These are phyloP conservation scores for Lapara coniferarum DNA, from an alignment of 2,888 invertebrate species.

Conservation along the genomic window DNA sequence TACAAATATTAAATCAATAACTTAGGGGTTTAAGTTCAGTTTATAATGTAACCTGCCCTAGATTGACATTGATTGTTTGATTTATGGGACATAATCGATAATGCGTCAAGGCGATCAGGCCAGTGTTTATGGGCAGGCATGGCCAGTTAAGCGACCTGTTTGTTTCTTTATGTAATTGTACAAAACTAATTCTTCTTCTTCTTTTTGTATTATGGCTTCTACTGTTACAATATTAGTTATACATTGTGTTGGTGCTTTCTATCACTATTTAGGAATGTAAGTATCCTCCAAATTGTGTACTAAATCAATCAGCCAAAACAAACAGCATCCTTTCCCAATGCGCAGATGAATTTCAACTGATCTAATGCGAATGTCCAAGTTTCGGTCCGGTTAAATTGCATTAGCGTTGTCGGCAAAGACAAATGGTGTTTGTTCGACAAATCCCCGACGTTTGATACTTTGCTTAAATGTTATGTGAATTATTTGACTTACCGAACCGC, in stretches of 20 bases:
- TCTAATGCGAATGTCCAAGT: slow-evolving; percentile 32
- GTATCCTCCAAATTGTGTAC: background rate
- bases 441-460: slow-evolving; percentile 45
- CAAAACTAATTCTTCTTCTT: too few species aligned
- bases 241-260: too few species aligned
- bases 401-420: slow-evolving; percentile 44
- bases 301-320: slow-evolving; percentile 13
- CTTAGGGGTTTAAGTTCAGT: background rate
- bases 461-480: slow-evolving; percentile 23
- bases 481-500: slow-evolving; percentile 20
- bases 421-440: slow-evolving; percentile 54
- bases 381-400: slow-evolving; percentile 37
- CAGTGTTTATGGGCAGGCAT: too few species aligned
- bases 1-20: slow-evolving; percentile 15
- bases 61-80: too few species aligned
- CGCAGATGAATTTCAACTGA: slow-evolving; percentile 14
- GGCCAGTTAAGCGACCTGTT: too few species aligned
- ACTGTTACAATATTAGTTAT: too few species aligned
- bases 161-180: too few species aligned
- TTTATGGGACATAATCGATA: too few species aligned
- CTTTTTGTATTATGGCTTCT: too few species aligned
- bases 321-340: slow-evolving; percentile 12
- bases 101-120: too few species aligned
- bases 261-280: background rate
- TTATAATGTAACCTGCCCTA: background rate